Conservation (phyloP, 1,140 invertebrate genomes). For the Papilio helenus region DNA sequence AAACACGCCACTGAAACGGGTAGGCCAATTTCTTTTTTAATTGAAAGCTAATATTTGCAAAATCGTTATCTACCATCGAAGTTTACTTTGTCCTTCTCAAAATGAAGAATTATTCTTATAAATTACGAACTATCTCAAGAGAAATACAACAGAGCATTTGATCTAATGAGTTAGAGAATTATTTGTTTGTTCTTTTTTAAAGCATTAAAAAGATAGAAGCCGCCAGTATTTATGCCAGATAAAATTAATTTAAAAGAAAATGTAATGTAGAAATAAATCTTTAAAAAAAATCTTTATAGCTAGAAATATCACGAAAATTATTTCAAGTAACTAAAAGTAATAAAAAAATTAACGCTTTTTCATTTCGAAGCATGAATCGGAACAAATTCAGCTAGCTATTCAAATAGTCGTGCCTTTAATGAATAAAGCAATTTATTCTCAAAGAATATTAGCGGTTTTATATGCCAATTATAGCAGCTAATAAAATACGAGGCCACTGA, state of each 20-base stretch:
- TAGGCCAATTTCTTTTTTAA: conserved; percentile 25
- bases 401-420: not conserved
- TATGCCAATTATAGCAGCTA: conserved; percentile 6
- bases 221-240: not conserved
- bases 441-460: conserved; percentile 3
- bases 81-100: not conserved
- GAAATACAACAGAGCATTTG: not conserved
- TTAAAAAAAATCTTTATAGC: not conserved
- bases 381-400: not conserved
- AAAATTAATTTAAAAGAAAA: not conserved
- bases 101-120: not conserved
- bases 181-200: not conserved
- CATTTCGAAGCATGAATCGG: not conserved
- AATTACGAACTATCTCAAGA: not conserved
- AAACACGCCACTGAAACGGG: conserved; percentile 22
- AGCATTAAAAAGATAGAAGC: not conserved
- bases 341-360: not conserved
- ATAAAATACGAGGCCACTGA: conserved; percentile 47
- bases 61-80: not conserved
- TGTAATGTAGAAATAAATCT: not conserved
- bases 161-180: not conserved
- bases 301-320: not conserved
- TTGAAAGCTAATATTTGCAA: conserved; percentile 26
- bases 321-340: not conserved
- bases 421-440: not conserved